phyloP scores from a whole-genome alignment of 1,140 invertebrate genomes.

The Drosophila auraria region DNA sequence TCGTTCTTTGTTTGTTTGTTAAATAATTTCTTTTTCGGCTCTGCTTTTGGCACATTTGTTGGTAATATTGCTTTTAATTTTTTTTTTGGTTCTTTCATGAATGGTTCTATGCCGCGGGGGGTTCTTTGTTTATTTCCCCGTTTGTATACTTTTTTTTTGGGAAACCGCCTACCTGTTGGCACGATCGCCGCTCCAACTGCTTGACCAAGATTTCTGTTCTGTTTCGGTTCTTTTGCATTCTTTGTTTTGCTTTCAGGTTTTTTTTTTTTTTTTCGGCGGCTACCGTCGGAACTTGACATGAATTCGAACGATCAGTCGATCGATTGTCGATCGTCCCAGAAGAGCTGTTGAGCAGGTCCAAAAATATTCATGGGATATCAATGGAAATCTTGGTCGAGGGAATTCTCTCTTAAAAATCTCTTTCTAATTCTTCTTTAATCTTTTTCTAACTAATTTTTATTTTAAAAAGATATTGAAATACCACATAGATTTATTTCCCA shows the following conservation, averaged over 20 bases:
- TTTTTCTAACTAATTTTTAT: too few species aligned
- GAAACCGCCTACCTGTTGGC: slow-evolving; percentile 52
- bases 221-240: slow-evolving; percentile 38
- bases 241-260: slow-evolving; percentile 47
- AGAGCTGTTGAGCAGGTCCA: slow-evolving; percentile 49
- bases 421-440: too few species aligned
- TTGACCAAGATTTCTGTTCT: slow-evolving; percentile 55
- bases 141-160: slow-evolving; percentile 17
- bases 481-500: too few species aligned
- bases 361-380: slow-evolving; percentile 9
- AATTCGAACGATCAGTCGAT: slow-evolving; percentile 32
- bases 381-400: slow-evolving; percentile 8
- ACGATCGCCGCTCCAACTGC: slow-evolving; percentile 45
- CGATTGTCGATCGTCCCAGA: slow-evolving; percentile 11
- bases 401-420: too few species aligned
- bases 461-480: too few species aligned
- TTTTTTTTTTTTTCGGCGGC: slow-evolving; percentile 40
- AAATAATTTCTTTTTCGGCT: slow-evolving; percentile 53
- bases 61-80: slow-evolving; percentile 57
- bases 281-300: slow-evolving; percentile 69
- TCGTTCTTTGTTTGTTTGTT: slow-evolving; percentile 68
- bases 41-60: slow-evolving; percentile 50
- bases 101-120: slow-evolving; percentile 44
- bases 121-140: slow-evolving; percentile 28
- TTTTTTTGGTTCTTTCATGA: slow-evolving; percentile 27